Evolutionary conservation across 2,113 vertebrate genomes (phyloP).

Genomic region (Pitta sordida): DNA sequence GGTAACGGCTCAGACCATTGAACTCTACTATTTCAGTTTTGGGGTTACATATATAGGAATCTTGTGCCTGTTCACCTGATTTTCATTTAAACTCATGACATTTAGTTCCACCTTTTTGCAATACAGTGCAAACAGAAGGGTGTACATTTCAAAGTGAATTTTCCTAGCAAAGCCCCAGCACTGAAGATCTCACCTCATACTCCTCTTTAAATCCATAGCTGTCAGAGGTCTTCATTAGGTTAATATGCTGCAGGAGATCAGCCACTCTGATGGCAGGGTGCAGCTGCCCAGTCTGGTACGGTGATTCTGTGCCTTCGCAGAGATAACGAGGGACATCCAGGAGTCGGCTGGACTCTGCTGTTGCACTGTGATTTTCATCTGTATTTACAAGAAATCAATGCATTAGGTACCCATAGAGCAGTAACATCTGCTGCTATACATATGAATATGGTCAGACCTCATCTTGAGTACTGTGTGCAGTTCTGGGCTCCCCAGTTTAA

Average conservation of each 20-base stretch:
- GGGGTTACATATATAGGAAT: background rate
- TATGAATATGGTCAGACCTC: too few relatives aligned
- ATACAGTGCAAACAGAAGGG: background rate
- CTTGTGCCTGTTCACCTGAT: background rate
- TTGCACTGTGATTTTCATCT: constrained; percentile 92
- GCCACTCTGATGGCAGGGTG: constrained; percentile 97
- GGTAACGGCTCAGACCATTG: background rate
- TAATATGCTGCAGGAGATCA: constrained; percentile 96
- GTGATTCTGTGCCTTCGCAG: constrained; percentile 95
- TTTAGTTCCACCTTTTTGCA: background rate
- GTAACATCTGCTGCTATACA: background rate
- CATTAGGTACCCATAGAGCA: background rate
- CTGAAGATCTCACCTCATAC: constrained; percentile 86
- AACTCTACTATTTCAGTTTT: background rate
- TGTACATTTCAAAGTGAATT: background rate
- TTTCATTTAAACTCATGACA: background rate
- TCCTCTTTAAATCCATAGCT: constrained; percentile 99
- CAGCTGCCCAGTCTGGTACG: constrained; percentile 96
- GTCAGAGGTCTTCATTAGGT: constrained; percentile 99
- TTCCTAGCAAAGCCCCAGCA: background rate
- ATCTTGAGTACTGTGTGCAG: too few relatives aligned
- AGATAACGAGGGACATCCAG: constrained; percentile 95
- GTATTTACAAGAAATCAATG: constrained; percentile 41
- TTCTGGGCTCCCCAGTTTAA: too few relatives aligned
- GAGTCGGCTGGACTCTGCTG: constrained; percentile 90